Base-by-base conservation (phyloP, 2,888 invertebrate genomes). In the Cheilosia pagana region DNA sequence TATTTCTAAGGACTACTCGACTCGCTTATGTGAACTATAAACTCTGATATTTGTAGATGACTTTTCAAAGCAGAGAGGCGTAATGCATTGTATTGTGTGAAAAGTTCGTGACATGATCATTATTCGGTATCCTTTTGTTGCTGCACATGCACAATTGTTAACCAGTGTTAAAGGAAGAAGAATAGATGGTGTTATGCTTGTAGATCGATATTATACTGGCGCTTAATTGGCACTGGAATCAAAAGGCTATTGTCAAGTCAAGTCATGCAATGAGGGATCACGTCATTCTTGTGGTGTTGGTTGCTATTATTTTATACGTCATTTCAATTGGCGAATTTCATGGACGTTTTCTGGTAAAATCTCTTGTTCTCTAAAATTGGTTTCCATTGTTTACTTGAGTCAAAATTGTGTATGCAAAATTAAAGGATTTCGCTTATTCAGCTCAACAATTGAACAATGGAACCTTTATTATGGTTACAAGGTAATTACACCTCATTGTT, bases 81-180 rank as follows among this genome's bases (percentile, higher is more conserved):
- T 50, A 63, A 53, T 28, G 48, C 71, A 72, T 71, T 82, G 60
- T 62, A 12, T 19, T 57, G 48, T 75, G 74, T 75, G 83, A 83
- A 75, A 70, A 83, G 78, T 83, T 83, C 83, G 60, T 83, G 83
- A 83, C 78, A 79, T 78, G 78, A 83, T 78, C 83, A 78, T 79
- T 83, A 83, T 79, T 50, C 41, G 53, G 59, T 53, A n/a, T 21
- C 65, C 68, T 65, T 78, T 83, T 83, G 77, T 83, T 70, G 50
- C 39, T 62, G 50, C 21, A 55, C 63, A 63, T 62, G 50, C 21
- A 55, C 63, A 63, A 67, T 72, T 60, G 43, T 55, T 65, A 43
- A 39, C 41, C n/a, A 14, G 63, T n/a, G 48, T 75, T 60, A 48
- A n/a, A 45, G 10, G 35, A 53, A 19, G 16, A 52, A 55, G 55